A percentile compares a stretch with the other conserved stretches of the same genome.
phyloP scores from a whole-genome alignment of 2,888 invertebrate genomes.

The Cantharis nigra region DNA sequence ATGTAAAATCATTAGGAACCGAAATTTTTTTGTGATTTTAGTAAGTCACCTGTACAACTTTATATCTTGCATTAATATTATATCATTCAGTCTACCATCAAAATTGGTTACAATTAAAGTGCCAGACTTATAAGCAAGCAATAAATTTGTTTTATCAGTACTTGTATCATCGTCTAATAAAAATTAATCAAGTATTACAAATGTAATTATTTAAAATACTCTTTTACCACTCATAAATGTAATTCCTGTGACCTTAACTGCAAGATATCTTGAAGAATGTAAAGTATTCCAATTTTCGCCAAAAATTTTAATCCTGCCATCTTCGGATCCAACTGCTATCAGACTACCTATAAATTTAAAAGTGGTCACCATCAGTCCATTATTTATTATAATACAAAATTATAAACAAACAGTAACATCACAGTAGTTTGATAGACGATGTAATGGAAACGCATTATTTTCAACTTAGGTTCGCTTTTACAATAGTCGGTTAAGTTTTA shows the following conservation, averaged over 20 bases:
- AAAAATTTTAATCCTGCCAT: slow-evolving; percentile 49
- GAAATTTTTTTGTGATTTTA: not conserved
- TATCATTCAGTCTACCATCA: slow-evolving; percentile 30
- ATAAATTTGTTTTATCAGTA: slow-evolving; percentile 21
- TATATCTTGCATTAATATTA: slow-evolving; percentile 42
- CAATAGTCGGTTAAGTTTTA: too few relatives aligned
- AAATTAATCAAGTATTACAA: not conserved
- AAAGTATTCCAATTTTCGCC: slow-evolving; percentile 46
- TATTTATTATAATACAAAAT: too few relatives aligned
- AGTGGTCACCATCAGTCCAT: not conserved
- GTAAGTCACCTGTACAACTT: slow-evolving; percentile 43
- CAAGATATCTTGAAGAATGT: slow-evolving; percentile 43
- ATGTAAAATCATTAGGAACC: not conserved
- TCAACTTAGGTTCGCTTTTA: too few relatives aligned
- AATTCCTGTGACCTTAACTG: slow-evolving; percentile 47
- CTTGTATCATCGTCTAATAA: slow-evolving; percentile 30
- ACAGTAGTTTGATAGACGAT: too few relatives aligned
- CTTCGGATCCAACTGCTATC: slow-evolving; percentile 51
- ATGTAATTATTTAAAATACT: not conserved
- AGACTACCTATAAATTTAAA: slow-evolving; percentile 38
- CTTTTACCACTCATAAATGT: slow-evolving; percentile 44
- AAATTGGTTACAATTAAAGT: slow-evolving; percentile 34
- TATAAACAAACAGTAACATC: too few relatives aligned
- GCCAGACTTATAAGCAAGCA: slow-evolving; percentile 34
- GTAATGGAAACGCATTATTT: too few relatives aligned